These are phyloP conservation scores for Anthophora plumipes DNA, from an alignment of 2,888 invertebrate species.

Conservation along the genomic window DNA sequence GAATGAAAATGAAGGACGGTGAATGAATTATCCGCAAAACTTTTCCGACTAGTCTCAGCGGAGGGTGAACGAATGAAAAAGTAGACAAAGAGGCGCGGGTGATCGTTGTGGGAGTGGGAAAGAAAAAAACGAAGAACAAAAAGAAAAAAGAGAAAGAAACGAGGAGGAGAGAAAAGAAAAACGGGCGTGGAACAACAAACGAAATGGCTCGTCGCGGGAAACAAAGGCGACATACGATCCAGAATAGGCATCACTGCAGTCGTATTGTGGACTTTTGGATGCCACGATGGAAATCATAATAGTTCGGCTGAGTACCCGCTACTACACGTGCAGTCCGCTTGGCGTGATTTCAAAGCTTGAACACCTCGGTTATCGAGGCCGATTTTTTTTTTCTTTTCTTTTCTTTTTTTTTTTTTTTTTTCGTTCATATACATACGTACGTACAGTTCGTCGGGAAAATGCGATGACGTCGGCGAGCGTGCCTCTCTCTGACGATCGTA, in stretches of 20 bases:
- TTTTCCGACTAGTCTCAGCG: conserved; percentile 19
- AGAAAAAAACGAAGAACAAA: too few relatives aligned
- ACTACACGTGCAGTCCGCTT: conserved; percentile 70
- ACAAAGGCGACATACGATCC: conserved; percentile 78
- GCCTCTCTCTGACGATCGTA: conserved; percentile 16
- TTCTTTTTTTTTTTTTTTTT: not conserved
- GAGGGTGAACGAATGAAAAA: conserved; percentile 28
- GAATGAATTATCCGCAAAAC: conserved; percentile 50
- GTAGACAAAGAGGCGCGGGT: not conserved
- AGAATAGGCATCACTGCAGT: conserved; percentile 85
- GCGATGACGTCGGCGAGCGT: conserved; percentile 55
- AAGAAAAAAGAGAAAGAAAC: not conserved
- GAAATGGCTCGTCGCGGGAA: conserved; percentile 62
- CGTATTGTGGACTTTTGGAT: conserved; percentile 85
- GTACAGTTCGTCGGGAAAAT: conserved; percentile 48
- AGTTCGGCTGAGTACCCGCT: conserved; percentile 59
- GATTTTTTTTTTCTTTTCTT: conserved; percentile 33
- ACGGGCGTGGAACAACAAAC: conserved; percentile 46
- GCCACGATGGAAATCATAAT: conserved; percentile 81
- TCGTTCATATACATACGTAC: not conserved
- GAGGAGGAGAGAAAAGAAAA: conserved; percentile 5
- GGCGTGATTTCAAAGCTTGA: conserved; percentile 63
- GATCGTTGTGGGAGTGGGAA: too few relatives aligned
- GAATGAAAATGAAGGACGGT: conserved; percentile 58
- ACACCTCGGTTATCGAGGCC: conserved; percentile 60